Conservation (phyloP, 1,140 invertebrate genomes). For the Drosophila bocqueti region DNA sequence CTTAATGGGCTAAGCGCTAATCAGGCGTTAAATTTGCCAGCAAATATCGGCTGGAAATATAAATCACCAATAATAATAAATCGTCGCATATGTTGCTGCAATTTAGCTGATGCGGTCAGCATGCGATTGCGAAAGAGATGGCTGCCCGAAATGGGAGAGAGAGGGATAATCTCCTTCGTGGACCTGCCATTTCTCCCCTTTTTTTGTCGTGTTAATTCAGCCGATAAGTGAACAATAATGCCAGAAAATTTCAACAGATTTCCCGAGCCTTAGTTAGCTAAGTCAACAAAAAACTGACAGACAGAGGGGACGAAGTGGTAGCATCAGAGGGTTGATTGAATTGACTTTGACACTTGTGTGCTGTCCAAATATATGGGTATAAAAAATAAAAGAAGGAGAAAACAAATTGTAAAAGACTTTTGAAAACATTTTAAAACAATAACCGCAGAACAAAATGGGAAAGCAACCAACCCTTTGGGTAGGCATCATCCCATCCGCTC, state of each 20-base stretch:
- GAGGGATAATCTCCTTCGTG: constrained; percentile 11
- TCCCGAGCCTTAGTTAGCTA: constrained; percentile 53
- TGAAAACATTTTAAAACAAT: constrained; percentile 69
- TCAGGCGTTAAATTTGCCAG: constrained; percentile 64
- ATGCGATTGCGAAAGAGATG: constrained; percentile 14
- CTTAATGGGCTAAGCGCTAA: constrained; percentile 46
- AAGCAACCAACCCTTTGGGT: constrained; percentile 18
- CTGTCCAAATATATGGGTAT: constrained; percentile 13
- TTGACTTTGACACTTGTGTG: constrained; percentile 58
- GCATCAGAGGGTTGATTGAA: constrained; percentile 33
- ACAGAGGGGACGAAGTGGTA: neutral
- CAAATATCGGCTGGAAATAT: constrained; percentile 45
- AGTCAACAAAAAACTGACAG: constrained; percentile 51
- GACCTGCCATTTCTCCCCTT: constrained; percentile 33
- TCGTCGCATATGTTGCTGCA: constrained; percentile 77
- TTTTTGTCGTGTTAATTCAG: constrained; percentile 71
- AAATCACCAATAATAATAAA: constrained; percentile 65
- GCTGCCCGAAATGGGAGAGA: constrained; percentile 6
- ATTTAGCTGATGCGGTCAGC: constrained; percentile 67
- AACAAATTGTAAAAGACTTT: constrained; percentile 60
- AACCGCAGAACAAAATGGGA: constrained; percentile 20
- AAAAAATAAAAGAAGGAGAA: constrained; percentile 11
- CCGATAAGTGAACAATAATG: constrained; percentile 82
- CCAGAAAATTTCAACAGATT: constrained; percentile 67
- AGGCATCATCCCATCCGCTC: constrained; percentile 2